Evolutionary conservation across 2,113 vertebrate genomes (phyloP).

Genomic region (Egretta garzetta): DNA sequence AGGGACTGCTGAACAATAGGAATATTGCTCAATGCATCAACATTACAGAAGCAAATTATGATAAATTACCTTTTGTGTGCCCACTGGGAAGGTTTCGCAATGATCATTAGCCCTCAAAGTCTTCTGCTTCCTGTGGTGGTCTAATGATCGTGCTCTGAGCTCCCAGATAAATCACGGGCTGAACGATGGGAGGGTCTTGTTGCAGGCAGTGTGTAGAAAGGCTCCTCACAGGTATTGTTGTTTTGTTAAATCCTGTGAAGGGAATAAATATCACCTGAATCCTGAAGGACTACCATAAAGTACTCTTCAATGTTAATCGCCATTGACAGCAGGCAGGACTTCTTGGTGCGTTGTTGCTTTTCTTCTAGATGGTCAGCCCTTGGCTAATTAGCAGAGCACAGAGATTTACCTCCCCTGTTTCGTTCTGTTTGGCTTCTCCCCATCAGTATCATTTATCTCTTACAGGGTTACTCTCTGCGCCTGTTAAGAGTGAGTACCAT

Average conservation of each 20-base stretch:
- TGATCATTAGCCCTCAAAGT: background rate
- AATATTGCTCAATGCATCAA: background rate
- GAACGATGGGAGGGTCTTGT: background rate
- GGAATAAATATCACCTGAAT: background rate
- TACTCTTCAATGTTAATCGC: fast-evolving
- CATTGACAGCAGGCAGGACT: background rate
- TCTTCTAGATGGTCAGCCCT: background rate
- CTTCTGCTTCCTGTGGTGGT: background rate
- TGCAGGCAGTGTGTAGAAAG: background rate
- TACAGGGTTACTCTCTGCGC: background rate
- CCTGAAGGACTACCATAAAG: fast-evolving
- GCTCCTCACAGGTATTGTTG: background rate
- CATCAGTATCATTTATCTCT: background rate
- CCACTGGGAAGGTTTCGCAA: background rate
- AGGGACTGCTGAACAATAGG: background rate
- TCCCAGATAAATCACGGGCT: background rate
- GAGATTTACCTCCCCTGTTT: background rate
- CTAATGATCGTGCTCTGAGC: background rate
- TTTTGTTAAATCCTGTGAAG: background rate
- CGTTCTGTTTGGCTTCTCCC: background rate
- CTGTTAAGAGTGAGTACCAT: background rate
- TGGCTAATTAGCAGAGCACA: background rate
- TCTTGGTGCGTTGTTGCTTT: fast-evolving
- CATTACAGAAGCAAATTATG: background rate
- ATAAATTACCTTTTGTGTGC: background rate